A percentile compares a stretch with the other conserved stretches of the same genome.
These are phyloP conservation scores for Coremacera marginata DNA, from an alignment of 2,888 invertebrate genomes.

Conservation along the genomic window DNA sequence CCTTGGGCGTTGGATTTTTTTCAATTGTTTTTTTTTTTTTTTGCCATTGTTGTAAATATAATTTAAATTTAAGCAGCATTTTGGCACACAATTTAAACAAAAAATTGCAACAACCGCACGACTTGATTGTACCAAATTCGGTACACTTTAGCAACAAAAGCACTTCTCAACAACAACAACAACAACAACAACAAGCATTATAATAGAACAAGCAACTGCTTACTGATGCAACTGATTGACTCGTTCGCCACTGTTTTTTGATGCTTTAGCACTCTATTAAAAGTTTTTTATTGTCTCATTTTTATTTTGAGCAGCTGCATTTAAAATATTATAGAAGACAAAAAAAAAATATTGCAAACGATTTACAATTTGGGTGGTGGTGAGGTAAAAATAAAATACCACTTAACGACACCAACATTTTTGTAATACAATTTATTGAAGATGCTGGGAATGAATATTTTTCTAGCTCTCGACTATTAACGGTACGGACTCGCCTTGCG, in stretches of 20 bases:
- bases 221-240: constrained; percentile 6
- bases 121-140: constrained; percentile 30
- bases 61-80: neutral
- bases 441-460: neutral
- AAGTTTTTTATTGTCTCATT: neutral
- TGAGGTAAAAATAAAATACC: neutral
- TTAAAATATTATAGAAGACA: neutral
- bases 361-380: neutral
- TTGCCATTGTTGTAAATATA: neutral
- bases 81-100: neutral
- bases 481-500: neutral
- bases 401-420: neutral
- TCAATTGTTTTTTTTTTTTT: neutral
- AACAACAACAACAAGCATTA: constrained; percentile 13
- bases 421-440: neutral
- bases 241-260: constrained; percentile 6
- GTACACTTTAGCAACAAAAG: neutral
- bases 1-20: neutral
- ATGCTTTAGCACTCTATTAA: constrained; percentile 13
- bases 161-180: neutral
- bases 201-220: neutral
- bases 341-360: neutral
- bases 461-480: neutral
- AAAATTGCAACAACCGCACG: neutral
- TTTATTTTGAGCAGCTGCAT: neutral